Evolutionary conservation across 2,888 invertebrate genomes (phyloP).

Genomic region (Coenonympha glycerion): DNA sequence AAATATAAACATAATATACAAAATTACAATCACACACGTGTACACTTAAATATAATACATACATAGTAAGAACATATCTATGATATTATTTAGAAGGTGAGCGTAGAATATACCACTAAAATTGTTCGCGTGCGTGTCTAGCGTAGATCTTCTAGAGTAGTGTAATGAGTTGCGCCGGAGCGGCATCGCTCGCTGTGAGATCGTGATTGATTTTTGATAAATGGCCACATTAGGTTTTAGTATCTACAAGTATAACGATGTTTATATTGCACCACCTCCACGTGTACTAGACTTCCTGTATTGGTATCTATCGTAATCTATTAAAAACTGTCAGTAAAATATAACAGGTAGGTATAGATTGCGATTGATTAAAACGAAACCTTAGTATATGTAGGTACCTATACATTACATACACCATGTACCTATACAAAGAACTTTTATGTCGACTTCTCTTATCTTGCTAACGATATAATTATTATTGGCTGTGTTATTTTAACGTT

Average conservation of each 20-base stretch:
- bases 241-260: slow-evolving; percentile 14
- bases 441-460: too few species aligned
- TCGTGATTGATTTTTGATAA: slow-evolving; percentile 38
- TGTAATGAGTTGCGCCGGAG: slow-evolving; percentile 53
- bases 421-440: too few species aligned
- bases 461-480: too few species aligned
- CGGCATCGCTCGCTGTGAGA: slow-evolving; percentile 38
- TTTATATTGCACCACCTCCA: slow-evolving; percentile 5
- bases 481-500: too few species aligned
- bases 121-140: slow-evolving; percentile 46
- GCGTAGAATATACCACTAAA: slow-evolving; percentile 7
- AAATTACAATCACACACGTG: too few species aligned
- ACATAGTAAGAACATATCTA: too few species aligned
- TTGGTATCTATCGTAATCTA: slow-evolving; percentile 1
- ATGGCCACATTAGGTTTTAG: slow-evolving; percentile 22
- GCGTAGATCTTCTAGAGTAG: slow-evolving; percentile 48
- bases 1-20: too few species aligned
- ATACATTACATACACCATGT: too few species aligned
- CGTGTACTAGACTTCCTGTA: slow-evolving; percentile 12
- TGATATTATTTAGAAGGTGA: neutral
- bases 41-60: too few species aligned
- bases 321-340: neutral
- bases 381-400: too few species aligned
- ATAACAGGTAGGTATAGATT: too few species aligned
- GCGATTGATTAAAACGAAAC: too few species aligned